A percentile compares a stretch with the other conserved stretches of the same genome.
Conservation (phyloP, 2,888 invertebrate species). For the Andrena hattorfiana region DNA sequence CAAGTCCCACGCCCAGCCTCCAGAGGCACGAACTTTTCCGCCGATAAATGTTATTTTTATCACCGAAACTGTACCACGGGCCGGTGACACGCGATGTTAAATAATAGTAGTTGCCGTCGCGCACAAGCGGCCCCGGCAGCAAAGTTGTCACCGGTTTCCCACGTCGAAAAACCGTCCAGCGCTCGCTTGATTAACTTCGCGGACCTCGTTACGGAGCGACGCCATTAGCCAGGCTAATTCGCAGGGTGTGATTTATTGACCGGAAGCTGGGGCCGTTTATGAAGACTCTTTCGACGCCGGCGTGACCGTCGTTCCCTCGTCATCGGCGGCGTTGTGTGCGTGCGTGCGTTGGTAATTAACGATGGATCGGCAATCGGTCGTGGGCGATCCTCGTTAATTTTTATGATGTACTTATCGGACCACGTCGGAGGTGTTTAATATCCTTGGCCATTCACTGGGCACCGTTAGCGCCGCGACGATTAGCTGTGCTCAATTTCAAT, state of each 20-base stretch:
- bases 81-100: slow-evolving; percentile 37
- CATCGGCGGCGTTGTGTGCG: slow-evolving; percentile 17
- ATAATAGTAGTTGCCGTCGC: slow-evolving; percentile 30
- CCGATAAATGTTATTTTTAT: slow-evolving; percentile 54
- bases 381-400: slow-evolving; percentile 71
- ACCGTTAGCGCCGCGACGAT: slow-evolving; percentile 62
- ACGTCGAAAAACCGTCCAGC: slow-evolving; percentile 16
- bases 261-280: slow-evolving; percentile 54
- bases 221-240: slow-evolving; percentile 39
- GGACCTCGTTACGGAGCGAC: slow-evolving; percentile 35
- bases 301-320: slow-evolving; percentile 39
- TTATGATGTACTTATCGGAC: slow-evolving; percentile 67
- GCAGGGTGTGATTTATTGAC: slow-evolving; percentile 59
- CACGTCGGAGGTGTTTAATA: slow-evolving; percentile 64
- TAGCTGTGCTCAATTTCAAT: slow-evolving; percentile 45
- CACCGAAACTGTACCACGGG: slow-evolving; percentile 33
- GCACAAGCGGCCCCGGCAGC: slow-evolving; percentile 12
- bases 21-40: slow-evolving; percentile 31
- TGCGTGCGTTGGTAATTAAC: slow-evolving; percentile 68
- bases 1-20: slow-evolving; percentile 39
- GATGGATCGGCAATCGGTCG: slow-evolving; percentile 66
- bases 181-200: slow-evolving; percentile 43
- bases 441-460: slow-evolving; percentile 66
- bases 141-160: slow-evolving; percentile 48
- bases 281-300: slow-evolving; percentile 48